These are phyloP conservation scores for Bettongia penicillata DNA, from an alignment of 2,113 vertebrate species.

Conservation along the genomic window DNA sequence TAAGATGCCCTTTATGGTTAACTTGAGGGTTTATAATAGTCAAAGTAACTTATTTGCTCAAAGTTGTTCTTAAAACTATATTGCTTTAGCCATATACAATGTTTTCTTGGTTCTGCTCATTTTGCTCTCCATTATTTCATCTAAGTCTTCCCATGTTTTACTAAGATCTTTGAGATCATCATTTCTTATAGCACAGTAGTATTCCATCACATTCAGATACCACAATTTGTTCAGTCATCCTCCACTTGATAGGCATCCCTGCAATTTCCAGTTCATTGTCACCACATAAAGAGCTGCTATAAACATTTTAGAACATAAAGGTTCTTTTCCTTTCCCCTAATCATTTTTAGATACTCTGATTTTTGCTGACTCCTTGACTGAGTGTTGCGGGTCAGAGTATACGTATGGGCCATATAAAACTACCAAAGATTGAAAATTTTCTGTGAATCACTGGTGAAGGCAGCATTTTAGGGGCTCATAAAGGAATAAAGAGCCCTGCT, in stretches of 20 bases:
- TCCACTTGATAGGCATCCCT: background rate
- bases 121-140: background rate
- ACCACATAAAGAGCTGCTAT: background rate
- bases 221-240: background rate
- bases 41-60: background rate
- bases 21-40: background rate
- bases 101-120: background rate
- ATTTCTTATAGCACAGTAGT: background rate
- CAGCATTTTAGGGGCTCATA: background rate
- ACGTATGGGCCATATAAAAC: background rate
- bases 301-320: background rate
- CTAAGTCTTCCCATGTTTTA: background rate
- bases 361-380: background rate
- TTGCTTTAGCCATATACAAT: background rate
- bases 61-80: background rate
- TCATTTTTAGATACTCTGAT: background rate
- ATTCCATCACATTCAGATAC: background rate
- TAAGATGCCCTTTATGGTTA: background rate
- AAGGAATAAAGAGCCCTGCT: background rate
- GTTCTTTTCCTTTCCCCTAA: background rate
- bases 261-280: background rate
- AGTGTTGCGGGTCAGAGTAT: background rate
- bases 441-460: background rate
- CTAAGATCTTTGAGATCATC: background rate
- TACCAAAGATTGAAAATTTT: background rate